Percentiles rank a stretch among this genome's conserved stretches.
Evolutionary conservation across 1,140 invertebrate species (phyloP).

Genomic region (Neodiprion pinetum): DNA sequence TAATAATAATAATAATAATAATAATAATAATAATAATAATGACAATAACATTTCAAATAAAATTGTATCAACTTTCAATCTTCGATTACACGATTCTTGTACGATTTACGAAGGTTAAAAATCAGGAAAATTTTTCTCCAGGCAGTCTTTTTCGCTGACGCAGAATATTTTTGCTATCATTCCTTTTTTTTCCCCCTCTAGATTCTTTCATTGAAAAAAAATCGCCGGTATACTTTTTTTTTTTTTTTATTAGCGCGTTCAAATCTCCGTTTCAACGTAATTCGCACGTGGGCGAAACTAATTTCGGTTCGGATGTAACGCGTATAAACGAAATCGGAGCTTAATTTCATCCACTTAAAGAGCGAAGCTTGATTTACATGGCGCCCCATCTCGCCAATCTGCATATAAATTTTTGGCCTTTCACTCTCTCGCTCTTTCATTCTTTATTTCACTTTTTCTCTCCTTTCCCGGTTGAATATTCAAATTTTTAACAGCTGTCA

Average conservation of each 20-base stretch:
- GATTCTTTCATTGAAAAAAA: not conserved
- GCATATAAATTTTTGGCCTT: not conserved
- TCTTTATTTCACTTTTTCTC: too few relatives aligned
- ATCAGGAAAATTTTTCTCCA: too few relatives aligned
- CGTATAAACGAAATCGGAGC: not conserved
- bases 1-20: too few relatives aligned
- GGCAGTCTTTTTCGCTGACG: not conserved
- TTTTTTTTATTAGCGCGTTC: conserved; percentile 10
- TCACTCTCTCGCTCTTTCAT: not conserved
- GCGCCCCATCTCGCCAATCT: not conserved
- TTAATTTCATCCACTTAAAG: conserved; percentile 16
- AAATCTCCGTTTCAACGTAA: not conserved
- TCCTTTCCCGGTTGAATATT: too few relatives aligned
- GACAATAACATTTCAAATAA: too few relatives aligned
- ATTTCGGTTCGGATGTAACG: not conserved
- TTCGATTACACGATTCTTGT: too few relatives aligned
- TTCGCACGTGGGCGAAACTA: not conserved
- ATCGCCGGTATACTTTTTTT: not conserved
- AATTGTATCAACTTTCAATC: too few relatives aligned
- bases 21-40: too few relatives aligned
- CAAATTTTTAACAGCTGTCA: too few relatives aligned
- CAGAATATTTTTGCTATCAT: not conserved
- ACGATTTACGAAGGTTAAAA: too few relatives aligned
- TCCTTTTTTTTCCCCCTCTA: not conserved
- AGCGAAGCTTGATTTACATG: conserved; percentile 12